Evolutionary conservation across 1,140 invertebrate species (phyloP).

Genomic region (Drosophila auraria): DNA sequence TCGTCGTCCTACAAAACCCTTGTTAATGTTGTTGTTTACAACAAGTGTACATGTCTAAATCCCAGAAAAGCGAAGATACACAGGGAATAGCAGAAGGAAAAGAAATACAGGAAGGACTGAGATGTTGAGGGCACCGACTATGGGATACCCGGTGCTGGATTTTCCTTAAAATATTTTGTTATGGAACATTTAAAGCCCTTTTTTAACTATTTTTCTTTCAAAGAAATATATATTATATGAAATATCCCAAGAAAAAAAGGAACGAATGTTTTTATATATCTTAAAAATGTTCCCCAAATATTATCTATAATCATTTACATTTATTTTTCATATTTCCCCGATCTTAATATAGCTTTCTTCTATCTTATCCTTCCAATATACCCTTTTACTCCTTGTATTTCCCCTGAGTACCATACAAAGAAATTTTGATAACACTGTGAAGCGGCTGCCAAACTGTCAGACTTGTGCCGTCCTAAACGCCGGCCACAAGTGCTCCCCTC

Average conservation of each 20-base stretch:
- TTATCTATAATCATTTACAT: no score
- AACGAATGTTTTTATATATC: no score
- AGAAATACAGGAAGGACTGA: not conserved
- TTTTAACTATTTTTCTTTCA: not conserved
- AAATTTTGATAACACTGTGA: constrained; percentile 64
- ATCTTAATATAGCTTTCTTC: not conserved
- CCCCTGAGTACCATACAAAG: not conserved
- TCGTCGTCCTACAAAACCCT: constrained; percentile 56
- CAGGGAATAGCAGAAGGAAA: constrained; percentile 6
- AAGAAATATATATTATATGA: no score
- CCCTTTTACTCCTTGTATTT: not conserved
- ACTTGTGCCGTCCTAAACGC: constrained; percentile 17
- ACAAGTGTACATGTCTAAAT: constrained; percentile 79
- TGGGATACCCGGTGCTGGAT: not conserved
- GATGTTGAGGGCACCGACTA: not conserved
- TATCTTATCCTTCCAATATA: not conserved
- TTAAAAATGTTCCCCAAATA: not conserved
- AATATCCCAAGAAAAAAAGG: not conserved
- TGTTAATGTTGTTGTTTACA: constrained; percentile 82
- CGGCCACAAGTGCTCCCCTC: constrained; percentile 34
- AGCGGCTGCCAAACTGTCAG: constrained; percentile 58
- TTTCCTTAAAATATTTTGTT: not conserved
- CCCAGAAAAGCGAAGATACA: constrained; percentile 53
- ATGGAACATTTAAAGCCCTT: no score
- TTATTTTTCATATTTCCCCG: not conserved